Base-by-base conservation (phyloP, 1,140 invertebrate species). In the Trichoplusia ni region DNA sequence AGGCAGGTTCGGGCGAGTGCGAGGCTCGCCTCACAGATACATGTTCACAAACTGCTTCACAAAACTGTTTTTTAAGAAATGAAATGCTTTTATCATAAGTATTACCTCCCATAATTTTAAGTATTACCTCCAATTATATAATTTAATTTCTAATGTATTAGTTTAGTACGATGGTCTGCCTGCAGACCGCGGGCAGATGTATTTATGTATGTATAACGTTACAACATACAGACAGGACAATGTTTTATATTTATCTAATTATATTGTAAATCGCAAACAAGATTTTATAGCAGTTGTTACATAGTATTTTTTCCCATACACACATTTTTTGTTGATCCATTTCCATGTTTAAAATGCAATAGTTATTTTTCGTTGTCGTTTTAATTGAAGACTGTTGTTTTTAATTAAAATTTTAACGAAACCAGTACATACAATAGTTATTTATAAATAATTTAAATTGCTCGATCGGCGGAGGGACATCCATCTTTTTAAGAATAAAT, bases 301-400 rank as follows among this genome's bases (percentile, higher is more conserved):
- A 88, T 87, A 85, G 79, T 86, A 58, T 86, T 75, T 84, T 82
- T 87, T 84, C 75, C 82, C 79, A 88, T 86, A 89, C 84, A 89
- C 69, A 84, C 76, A 82, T 84, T 86, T 84, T 88, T 89, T 89
- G 84, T 87, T 89, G 81, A 72, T 69, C 77, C 82, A 82, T 81
- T 77, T 74, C 82, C 86, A 89, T 88, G 71, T 84, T 77, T 81
- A 87, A 89, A 89, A 88, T 86, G 86, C 86, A 89, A 89, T 89
- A 89, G 86, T 70, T 64, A 75, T 44, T 72, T 77, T 76, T 64
- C 58, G 73, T 73, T 71, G 46, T 27, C 33, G 64, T 63, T 77
- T 77, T 76, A 72, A 73, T 75, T 74, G 40, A 56, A 25, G 25
- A 53, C 56, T 47, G 18, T 58, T 23, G 37, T 54, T 61, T 44